These are phyloP conservation scores for Oostethus manadensis DNA, from an alignment of 2,113 vertebrate genomes.

Conservation along the genomic window DNA sequence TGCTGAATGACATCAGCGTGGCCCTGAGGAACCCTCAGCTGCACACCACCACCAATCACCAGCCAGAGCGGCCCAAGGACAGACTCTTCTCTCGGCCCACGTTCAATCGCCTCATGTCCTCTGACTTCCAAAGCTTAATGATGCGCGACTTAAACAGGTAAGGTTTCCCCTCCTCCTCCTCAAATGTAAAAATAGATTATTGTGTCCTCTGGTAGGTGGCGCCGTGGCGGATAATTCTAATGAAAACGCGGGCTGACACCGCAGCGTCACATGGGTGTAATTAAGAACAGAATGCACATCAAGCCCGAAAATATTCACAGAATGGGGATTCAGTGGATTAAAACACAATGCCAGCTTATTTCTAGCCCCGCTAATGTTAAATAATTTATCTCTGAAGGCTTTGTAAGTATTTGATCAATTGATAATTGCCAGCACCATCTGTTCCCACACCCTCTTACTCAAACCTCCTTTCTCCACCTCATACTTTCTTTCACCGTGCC, in stretches of 20 bases:
- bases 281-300: slow-evolving; percentile 16
- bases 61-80: slow-evolving; percentile 84
- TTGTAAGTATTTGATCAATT: slow-evolving; percentile 42
- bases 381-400: slow-evolving; percentile 38
- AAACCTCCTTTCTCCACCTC: slow-evolving; percentile 24
- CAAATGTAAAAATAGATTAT: slow-evolving; percentile 1
- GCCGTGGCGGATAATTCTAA: not conserved
- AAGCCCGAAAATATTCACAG: slow-evolving; percentile 14
- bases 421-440: slow-evolving; percentile 45
- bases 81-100: slow-evolving; percentile 80
- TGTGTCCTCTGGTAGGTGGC: slow-evolving; percentile 5
- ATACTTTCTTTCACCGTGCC: slow-evolving; percentile 24
- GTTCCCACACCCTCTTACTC: slow-evolving; percentile 25
- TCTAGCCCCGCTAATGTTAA: slow-evolving; percentile 19
- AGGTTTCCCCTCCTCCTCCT: not conserved
- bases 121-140: slow-evolving; percentile 92
- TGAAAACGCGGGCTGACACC: not conserved
- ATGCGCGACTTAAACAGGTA: slow-evolving; percentile 96
- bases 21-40: slow-evolving; percentile 93
- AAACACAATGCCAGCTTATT: slow-evolving; percentile 23
- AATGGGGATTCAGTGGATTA: slow-evolving; percentile 10
- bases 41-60: slow-evolving; percentile 89
- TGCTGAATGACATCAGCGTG: slow-evolving; percentile 93
- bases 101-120: slow-evolving; percentile 85
- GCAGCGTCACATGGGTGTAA: slow-evolving; percentile 13